These are phyloP conservation scores for Mormyrus iriodes DNA, from an alignment of 2,113 vertebrate species.

Conservation along the genomic window DNA sequence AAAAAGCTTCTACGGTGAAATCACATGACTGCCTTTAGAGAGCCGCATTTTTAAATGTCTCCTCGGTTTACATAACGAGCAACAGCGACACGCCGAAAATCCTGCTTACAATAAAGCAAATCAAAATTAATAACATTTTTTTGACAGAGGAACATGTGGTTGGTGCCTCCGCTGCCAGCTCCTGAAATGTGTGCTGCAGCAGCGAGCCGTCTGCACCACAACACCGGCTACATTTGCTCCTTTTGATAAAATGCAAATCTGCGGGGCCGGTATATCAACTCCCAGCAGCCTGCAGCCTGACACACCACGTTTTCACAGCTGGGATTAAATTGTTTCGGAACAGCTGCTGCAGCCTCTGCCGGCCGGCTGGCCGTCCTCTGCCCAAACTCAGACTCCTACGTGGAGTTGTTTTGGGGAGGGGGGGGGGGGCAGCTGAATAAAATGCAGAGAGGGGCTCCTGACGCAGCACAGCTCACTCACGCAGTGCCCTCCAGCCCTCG, in stretches of 20 bases:
- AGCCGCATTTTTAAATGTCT: conserved; percentile 44
- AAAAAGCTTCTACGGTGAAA: conserved; percentile 45
- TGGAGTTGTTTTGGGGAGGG: neutral
- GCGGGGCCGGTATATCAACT: conserved; percentile 75
- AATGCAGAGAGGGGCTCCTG: neutral
- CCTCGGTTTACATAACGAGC: conserved; percentile 47
- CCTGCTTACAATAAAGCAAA: conserved; percentile 15
- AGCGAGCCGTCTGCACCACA: conserved; percentile 88
- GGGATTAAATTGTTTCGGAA: conserved; percentile 86
- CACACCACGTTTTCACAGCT: conserved; percentile 88
- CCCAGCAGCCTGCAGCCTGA: conserved; percentile 74
- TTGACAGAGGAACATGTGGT: conserved; percentile 13
- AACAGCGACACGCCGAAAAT: conserved; percentile 37
- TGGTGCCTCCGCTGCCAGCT: conserved; percentile 8
- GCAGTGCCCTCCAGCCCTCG: neutral
- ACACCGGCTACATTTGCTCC: conserved; percentile 92
- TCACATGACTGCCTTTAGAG: conserved; percentile 40
- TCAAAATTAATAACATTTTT: conserved; percentile 16
- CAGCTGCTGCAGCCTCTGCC: conserved; percentile 67
- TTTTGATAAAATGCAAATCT: conserved; percentile 99
- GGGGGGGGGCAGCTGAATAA: neutral
- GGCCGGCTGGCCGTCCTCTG: conserved; percentile 63
- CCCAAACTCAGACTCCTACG: neutral
- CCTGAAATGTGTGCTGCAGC: conserved; percentile 51
- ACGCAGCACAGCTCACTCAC: neutral